Base-by-base conservation (phyloP, 1,140 invertebrate genomes). In the Caerostris darwini region DNA sequence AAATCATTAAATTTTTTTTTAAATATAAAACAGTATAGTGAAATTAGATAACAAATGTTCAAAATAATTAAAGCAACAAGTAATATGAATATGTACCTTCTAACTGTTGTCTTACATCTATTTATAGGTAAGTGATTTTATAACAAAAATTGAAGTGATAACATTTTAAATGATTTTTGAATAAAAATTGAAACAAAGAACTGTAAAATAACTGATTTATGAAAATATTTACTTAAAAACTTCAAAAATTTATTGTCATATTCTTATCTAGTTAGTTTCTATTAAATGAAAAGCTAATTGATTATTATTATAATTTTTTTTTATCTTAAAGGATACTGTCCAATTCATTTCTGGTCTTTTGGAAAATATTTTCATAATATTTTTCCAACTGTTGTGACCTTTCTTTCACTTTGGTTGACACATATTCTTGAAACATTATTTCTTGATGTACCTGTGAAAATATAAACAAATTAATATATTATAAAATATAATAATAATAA, bases 301-400 rank as follows among this genome's bases (percentile, higher is more conserved):
- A 34, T 34, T 34, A 34, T 34, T n/a, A n/a, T 34, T 34, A 34
- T 34, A 34, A 34, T 34, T 34, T 34, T 34, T 34, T 34, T n/a
- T 34, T 34, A 0, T 2, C 34, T 34, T 34, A 85, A 92, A 94
- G 90, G 94, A 94, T 94, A 94, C 94, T 88, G 0, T 92, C 69
- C 7, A 95, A 54, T 69, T 94, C 94, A 71, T 87, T 89, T 83
- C 61, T 91, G 6, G 95, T 95, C 77, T 94, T 95, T 57, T 95
- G 95, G 7, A 96, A 94, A 77, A 96, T 94, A 89, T 96, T 95
- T 95, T 96, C 95, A 94, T 96, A 96, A 94, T 96, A 96, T 83
- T 96, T 95, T 85, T 96, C 96, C 83, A 96, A 86, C 82, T 96
- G 95, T 8, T 90, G 90, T 6, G 93, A 95, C 94, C 95, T 95